Percentiles rank a stretch among this genome's conserved stretches.
Evolutionary conservation across 2,888 invertebrate genomes (phyloP).

Genomic region (Ornithoptera alexandrae): DNA sequence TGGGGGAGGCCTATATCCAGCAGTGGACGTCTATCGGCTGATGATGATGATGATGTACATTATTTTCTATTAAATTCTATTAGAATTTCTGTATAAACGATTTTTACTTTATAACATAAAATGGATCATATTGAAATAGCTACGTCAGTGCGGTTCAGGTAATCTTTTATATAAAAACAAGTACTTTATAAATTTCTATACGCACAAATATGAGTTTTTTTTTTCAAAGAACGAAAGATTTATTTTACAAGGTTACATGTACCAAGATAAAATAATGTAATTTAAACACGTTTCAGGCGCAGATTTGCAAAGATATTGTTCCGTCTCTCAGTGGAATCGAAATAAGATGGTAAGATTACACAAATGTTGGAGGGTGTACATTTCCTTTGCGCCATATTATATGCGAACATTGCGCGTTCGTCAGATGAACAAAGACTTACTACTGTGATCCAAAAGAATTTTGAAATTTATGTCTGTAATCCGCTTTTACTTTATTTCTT

Average conservation of each 20-base stretch:
- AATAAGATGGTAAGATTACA: constrained; percentile 5
- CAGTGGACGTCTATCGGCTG: too few species aligned
- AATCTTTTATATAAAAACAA: neutral
- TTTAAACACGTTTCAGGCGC: constrained; percentile 1
- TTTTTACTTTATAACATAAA: too few species aligned
- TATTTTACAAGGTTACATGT: neutral
- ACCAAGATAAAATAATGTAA: neutral
- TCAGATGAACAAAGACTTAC: neutral
- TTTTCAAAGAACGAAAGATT: neutral
- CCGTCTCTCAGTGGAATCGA: neutral
- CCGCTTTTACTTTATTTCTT: neutral
- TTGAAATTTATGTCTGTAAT: neutral
- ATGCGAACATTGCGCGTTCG: neutral
- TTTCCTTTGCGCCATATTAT: neutral
- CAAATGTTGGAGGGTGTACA: neutral
- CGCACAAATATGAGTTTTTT: neutral
- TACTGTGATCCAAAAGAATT: neutral
- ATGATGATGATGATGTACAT: too few species aligned
- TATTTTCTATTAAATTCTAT: too few species aligned
- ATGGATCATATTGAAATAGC: too few species aligned
- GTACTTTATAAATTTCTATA: neutral
- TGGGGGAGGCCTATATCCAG: too few species aligned
- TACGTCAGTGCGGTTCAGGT: too few species aligned
- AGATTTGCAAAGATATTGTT: constrained; percentile 2
- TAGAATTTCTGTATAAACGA: too few species aligned